A percentile compares a stretch with the other conserved stretches of the same genome.
Evolutionary conservation across 2,797 vertebrate genomes (phyloP).

Genomic region (Tragopan temminckii): DNA sequence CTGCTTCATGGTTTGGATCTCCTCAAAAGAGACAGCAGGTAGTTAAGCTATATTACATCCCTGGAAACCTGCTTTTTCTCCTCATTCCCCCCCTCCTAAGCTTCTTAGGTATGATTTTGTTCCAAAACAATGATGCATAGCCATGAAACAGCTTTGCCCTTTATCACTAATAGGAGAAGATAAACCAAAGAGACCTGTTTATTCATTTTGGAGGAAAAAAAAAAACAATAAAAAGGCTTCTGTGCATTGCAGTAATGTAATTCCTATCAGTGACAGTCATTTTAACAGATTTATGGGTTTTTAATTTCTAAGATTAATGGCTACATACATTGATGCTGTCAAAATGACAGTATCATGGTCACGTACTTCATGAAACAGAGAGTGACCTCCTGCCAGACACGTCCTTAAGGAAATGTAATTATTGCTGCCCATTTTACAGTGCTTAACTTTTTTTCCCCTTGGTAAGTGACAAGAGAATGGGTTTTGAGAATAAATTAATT

Average conservation of each 20-base stretch:
- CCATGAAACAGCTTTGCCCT: slow-evolving; percentile 41
- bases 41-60: background rate
- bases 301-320: slow-evolving; percentile 59
- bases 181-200: slow-evolving; percentile 52
- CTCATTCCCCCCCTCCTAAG: background rate
- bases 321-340: slow-evolving; percentile 16
- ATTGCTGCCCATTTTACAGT: slow-evolving; percentile 57
- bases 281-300: slow-evolving; percentile 67
- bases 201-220: slow-evolving; percentile 61
- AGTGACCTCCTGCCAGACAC: slow-evolving; percentile 69
- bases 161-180: slow-evolving; percentile 40
- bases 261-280: slow-evolving; percentile 58
- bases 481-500: slow-evolving; percentile 48
- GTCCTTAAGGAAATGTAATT: slow-evolving; percentile 81
- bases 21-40: background rate
- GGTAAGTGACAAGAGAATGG: slow-evolving; percentile 60
- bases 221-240: slow-evolving; percentile 71
- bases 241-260: slow-evolving; percentile 74
- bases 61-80: background rate
- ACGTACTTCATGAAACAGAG: slow-evolving; percentile 78
- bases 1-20: background rate
- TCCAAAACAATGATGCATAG: slow-evolving; percentile 39
- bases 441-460: slow-evolving; percentile 49
- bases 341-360: slow-evolving; percentile 72
- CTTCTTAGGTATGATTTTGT: slow-evolving; percentile 13